phyloP scores from a whole-genome alignment of 2,888 invertebrate genomes.

The Eubasilissa splendida region DNA sequence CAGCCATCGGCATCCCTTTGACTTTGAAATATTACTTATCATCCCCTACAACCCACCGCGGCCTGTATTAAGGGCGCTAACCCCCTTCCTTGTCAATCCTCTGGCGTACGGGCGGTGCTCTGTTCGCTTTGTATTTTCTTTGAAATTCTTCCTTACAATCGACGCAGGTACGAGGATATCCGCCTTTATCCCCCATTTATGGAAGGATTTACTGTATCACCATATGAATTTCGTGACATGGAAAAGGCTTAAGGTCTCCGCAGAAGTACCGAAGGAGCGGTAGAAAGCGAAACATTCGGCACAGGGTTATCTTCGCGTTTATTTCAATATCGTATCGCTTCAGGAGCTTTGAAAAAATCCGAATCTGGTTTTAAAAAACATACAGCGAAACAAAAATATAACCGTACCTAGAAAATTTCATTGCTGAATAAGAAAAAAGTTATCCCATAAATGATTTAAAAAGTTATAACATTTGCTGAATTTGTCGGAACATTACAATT shows the following conservation, averaged over 20 bases:
- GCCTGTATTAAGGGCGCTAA: constrained; percentile 3
- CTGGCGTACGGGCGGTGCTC: constrained; percentile 34
- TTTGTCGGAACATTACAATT: too few relatives aligned
- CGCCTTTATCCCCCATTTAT: constrained; percentile 54
- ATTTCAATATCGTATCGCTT: constrained; percentile 38
- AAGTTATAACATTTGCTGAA: too few relatives aligned
- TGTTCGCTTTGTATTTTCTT: constrained; percentile 54
- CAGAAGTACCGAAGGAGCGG: constrained; percentile 30
- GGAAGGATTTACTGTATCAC: constrained; percentile 56
- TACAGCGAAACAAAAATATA: too few relatives aligned
- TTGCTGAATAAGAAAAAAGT: too few relatives aligned
- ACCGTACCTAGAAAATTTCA: too few relatives aligned
- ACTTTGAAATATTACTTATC: constrained; percentile 40
- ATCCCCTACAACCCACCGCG: constrained; percentile 15
- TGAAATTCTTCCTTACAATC: constrained; percentile 54
- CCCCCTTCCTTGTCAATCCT: constrained; percentile 29
- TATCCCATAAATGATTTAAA: too few relatives aligned
- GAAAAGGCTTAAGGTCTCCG: constrained; percentile 54
- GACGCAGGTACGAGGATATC: constrained; percentile 45
- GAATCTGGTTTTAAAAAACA: too few relatives aligned
- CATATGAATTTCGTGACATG: constrained; percentile 57
- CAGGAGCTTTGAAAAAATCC: constrained; percentile 28
- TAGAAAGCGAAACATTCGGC: constrained; percentile 39
- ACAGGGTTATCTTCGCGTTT: constrained; percentile 28
- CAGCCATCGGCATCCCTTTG: constrained; percentile 34